Conservation (phyloP, 2,113 vertebrate genomes). For the Dunckerocampus dactyliophorus region DNA sequence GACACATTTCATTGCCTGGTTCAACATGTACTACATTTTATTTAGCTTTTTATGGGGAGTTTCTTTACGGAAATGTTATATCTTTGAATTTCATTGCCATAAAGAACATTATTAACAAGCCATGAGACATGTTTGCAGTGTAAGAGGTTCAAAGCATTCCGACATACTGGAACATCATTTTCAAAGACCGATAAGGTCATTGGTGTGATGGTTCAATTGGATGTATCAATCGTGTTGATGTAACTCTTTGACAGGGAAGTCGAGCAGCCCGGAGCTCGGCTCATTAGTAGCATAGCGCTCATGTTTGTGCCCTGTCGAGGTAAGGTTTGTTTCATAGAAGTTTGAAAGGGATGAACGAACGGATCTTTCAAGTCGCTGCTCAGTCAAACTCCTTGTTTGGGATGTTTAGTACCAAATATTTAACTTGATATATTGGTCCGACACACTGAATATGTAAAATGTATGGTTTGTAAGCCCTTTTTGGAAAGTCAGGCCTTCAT, state of each 20-base stretch:
- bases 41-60: not conserved
- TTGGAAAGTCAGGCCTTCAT: too few relatives aligned
- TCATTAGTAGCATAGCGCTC: constrained; percentile 39
- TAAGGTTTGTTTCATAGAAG: constrained; percentile 25
- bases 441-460: too few relatives aligned
- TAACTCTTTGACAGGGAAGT: constrained; percentile 30
- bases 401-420: too few relatives aligned
- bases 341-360: too few relatives aligned
- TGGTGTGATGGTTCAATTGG: constrained; percentile 6
- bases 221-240: constrained; percentile 18
- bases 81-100: not conserved
- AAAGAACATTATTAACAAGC: not conserved
- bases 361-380: too few relatives aligned
- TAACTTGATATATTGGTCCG: too few relatives aligned
- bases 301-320: constrained; percentile 25
- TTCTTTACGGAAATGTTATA: not conserved
- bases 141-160: not conserved
- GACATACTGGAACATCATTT: not conserved
- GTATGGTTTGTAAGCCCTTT: too few relatives aligned
- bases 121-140: not conserved
- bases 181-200: not conserved
- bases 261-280: constrained; percentile 42
- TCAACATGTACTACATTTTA: constrained; percentile 4
- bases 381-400: too few relatives aligned
- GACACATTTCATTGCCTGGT: constrained; percentile 12